Evolutionary conservation across 2,113 vertebrate genomes (phyloP).

Genomic region (Microtus montanus): DNA sequence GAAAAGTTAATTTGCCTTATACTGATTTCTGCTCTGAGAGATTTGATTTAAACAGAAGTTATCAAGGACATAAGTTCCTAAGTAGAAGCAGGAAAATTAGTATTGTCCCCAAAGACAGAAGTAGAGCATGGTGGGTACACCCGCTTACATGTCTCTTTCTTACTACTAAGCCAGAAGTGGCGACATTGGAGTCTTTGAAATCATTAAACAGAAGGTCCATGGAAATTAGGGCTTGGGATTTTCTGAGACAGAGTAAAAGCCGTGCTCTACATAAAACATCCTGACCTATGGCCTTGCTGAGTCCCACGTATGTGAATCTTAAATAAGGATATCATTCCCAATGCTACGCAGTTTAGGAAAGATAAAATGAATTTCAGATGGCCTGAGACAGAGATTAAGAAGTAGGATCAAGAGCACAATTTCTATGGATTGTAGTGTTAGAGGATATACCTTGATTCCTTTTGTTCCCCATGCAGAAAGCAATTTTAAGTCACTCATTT

Average conservation of each 20-base stretch:
- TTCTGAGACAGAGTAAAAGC: constrained; percentile 51
- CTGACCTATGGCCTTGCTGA: background rate
- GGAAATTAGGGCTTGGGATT: constrained; percentile 30
- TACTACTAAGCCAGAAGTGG: background rate
- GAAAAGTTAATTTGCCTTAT: background rate
- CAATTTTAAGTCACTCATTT: background rate
- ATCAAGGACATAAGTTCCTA: background rate
- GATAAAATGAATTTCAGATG: background rate
- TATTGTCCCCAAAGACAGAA: constrained; percentile 34
- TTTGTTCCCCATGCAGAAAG: background rate
- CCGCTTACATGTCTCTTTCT: fast-evolving
- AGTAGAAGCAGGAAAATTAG: background rate
- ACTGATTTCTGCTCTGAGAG: background rate
- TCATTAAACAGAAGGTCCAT: constrained; percentile 60
- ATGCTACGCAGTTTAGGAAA: background rate
- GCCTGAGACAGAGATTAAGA: background rate
- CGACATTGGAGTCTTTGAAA: constrained; percentile 58
- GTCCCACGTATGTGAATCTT: background rate
- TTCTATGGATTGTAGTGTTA: background rate
- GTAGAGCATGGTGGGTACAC: background rate
- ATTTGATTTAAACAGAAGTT: background rate
- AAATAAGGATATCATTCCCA: constrained; percentile 64
- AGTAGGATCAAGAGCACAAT: background rate
- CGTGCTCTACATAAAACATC: fast-evolving
- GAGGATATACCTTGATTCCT: background rate